Conservation (phyloP, 2,888 invertebrate genomes). For the Beris chalybata region DNA sequence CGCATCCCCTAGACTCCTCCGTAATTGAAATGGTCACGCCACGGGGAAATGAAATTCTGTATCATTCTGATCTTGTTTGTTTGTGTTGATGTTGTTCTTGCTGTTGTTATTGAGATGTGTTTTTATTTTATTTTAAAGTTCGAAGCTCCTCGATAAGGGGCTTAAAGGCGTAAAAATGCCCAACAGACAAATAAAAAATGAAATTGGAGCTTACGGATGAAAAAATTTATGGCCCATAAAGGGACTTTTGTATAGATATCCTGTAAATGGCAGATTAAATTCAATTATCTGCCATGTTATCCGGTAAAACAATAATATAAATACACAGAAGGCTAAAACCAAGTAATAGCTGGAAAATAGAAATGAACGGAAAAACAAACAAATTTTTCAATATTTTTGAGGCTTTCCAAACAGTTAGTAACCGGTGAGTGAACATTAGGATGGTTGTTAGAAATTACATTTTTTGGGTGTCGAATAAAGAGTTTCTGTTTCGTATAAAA, state of each 20-base stretch:
- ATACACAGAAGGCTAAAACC: too few relatives aligned
- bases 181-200: slow-evolving; percentile 21
- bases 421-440: too few relatives aligned
- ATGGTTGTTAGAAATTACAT: too few relatives aligned
- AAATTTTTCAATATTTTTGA: too few relatives aligned
- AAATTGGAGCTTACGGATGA: slow-evolving; percentile 20
- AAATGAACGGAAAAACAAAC: too few relatives aligned
- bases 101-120: not conserved
- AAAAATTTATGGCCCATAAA: slow-evolving; percentile 11
- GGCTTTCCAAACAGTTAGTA: too few relatives aligned
- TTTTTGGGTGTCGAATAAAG: too few relatives aligned
- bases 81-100: slow-evolving; percentile 4
- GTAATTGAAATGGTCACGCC: slow-evolving; percentile 30
- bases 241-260: slow-evolving; percentile 8
- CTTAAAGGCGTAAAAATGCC: slow-evolving; percentile 22
- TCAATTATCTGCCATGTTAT: slow-evolving; percentile 19
- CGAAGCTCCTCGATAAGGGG: not conserved
- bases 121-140: slow-evolving; percentile 22
- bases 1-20: slow-evolving; percentile 9
- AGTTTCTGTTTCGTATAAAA: too few relatives aligned
- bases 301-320: too few relatives aligned
- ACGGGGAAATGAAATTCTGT: slow-evolving; percentile 27
- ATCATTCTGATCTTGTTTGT: slow-evolving; percentile 24
- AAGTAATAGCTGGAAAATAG: too few relatives aligned
- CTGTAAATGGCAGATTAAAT: slow-evolving; percentile 26